Conservation (phyloP, 2,113 vertebrate genomes). For the Phodopus roborovskii region DNA sequence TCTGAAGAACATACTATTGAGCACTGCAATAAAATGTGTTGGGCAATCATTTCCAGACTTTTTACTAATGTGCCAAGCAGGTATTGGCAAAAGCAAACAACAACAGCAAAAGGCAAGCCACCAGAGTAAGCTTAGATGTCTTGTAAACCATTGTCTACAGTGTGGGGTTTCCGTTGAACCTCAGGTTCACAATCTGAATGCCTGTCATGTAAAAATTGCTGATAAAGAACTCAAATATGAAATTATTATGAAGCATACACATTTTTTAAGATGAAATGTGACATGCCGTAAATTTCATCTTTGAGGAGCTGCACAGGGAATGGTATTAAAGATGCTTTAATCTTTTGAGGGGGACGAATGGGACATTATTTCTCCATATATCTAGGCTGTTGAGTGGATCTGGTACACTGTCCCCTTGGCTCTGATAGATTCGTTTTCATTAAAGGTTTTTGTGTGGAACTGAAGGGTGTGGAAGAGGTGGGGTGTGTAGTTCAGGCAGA, state of each 20-base stretch:
- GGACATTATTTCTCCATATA: slow-evolving; percentile 69
- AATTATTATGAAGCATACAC: slow-evolving; percentile 74
- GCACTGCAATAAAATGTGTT: background rate
- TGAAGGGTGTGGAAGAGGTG: slow-evolving; percentile 51
- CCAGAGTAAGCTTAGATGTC: background rate
- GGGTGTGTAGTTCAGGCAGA: slow-evolving; percentile 57
- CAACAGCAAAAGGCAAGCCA: background rate
- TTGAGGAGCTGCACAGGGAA: slow-evolving; percentile 65
- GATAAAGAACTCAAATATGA: slow-evolving; percentile 69
- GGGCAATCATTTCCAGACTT: slow-evolving; percentile 5
- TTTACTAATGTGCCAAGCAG: slow-evolving; percentile 13
- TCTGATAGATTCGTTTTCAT: slow-evolving; percentile 74
- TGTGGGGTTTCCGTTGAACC: background rate
- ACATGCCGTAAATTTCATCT: slow-evolving; percentile 71
- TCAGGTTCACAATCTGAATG: slow-evolving; percentile 33
- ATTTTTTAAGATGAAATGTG: slow-evolving; percentile 78
- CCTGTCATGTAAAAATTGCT: slow-evolving; percentile 62
- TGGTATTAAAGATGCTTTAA: slow-evolving; percentile 68
- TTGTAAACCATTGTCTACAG: background rate
- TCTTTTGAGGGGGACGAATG: slow-evolving; percentile 61
- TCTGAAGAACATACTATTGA: slow-evolving; percentile 26
- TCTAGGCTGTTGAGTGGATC: slow-evolving; percentile 52
- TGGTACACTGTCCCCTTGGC: slow-evolving; percentile 63
- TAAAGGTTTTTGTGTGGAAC: slow-evolving; percentile 53
- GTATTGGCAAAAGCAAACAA: slow-evolving; percentile 33